Base-by-base conservation (phyloP, 2,797 vertebrate species). In the Amblyopsis hoosieri region DNA sequence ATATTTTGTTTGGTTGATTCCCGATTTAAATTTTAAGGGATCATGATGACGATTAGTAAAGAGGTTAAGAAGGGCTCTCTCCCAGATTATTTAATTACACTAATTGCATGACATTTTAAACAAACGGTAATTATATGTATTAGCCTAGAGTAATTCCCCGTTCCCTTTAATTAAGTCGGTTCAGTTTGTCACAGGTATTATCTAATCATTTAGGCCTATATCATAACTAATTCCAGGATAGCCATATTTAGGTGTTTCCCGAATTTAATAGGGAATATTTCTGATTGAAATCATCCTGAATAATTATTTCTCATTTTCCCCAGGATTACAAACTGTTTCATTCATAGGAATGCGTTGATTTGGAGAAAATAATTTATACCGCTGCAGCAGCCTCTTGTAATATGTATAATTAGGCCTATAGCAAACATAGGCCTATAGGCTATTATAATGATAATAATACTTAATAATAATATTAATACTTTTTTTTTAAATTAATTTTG, bases 71-170 rank as follows among this genome's bases (percentile, higher is more conserved):
- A 33, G 37, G 72, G 67, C 62, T 65, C 54, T 52, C 62, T 60
- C 62, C 62, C 7, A 75, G 86, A 87, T 89, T 89, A 90, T 87
- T 81, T 81, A 62, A 89, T 89, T 87, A 84, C 52, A 63, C 60
- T 84, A 80, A 89, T 88, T 87, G 73, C 72, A 58, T 42, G 66
- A 71, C 62, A 29, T 80, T 87, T 84, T 55, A 65, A 51, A 51
- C 14, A 51, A 51, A 42, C 14, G 14, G 14, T 51, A 51, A 51
- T 42, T 42, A 42, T 42, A 42, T 42, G 37, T 42, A 42, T 42
- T 42, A 42, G 37, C 37, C 37, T 42, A 7, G 37, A 42, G 37
- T 42, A 42, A 42, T 42, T 42, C 37, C 37, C 9, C 9, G 7
- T 42, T 42, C n/a, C n/a, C 55, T 74, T 79, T 52, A 62, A 62